Evolutionary conservation across 2,797 vertebrate genomes (phyloP), one percentile per base, ranked within the genome.

Genomic region (Gambelia wislizenii): DNA sequence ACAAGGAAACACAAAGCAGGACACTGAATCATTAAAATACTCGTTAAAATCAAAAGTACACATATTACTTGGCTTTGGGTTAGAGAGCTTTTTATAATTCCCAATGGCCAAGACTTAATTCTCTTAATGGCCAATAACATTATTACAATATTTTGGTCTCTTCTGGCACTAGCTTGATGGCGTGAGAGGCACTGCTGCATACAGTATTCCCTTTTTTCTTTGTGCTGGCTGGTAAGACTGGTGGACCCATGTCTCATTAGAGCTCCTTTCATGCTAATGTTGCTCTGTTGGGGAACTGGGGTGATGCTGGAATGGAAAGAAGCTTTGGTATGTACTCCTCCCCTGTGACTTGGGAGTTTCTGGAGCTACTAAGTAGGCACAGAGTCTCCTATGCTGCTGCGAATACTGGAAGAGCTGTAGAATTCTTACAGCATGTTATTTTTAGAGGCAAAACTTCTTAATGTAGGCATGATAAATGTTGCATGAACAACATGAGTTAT

Each of bases 381-480:
- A 84, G 49, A 47, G 30, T 20, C 16, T 61, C 42, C 42, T 42
- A 47, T 77, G 52, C 70, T 76, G 52, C 59, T 85, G 84, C 36
- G 59, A 64, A 77, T 36, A 64, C 18, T n/a, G 75, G 20, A 78
- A 79, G 7, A 42, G 33, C 75, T 25, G 59, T 47, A 78, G 42
- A 44, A 77, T 77, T 86, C 20, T 42, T 86, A n/a, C 20, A 47
- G 39, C 42, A 76, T 61, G 9, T 47, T 77, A 61, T 86, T 72
- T 86, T 77, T 77, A 77, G 76, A 44, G 59, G 59, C 22, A 86
- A 67, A 67, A 10, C 12, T 36, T 78, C 85, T 78, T 78, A 86
- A 78, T 86, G 85, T 86, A 86, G 59, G 12, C 59, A 36, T 69
- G 33, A 86, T 86, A 86, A 86, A 86, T 67, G 10, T 78, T 86